These are phyloP conservation scores for Scelioninae gen. 1 DNA, from an alignment of 2,888 invertebrate species.

Conservation along the genomic window DNA sequence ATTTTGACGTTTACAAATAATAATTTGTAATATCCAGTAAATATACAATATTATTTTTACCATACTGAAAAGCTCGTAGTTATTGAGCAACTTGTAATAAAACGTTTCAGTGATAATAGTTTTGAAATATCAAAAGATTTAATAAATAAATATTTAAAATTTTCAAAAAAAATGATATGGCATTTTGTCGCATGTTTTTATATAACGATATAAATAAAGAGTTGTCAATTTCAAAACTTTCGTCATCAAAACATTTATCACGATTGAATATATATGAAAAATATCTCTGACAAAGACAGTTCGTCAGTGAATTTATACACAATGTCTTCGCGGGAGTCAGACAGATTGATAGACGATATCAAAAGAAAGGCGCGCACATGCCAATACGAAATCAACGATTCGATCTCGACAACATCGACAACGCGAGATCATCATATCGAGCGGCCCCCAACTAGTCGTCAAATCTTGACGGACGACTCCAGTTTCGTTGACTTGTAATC, in stretches of 20 bases:
- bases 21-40: no score
- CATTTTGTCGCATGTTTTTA: slow-evolving; percentile 1
- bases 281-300: slow-evolving; percentile 46
- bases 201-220: slow-evolving; percentile 26
- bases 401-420: slow-evolving; percentile 66
- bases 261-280: slow-evolving; percentile 28
- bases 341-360: slow-evolving; percentile 68
- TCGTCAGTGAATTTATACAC: slow-evolving; percentile 41
- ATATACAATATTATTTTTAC: no score
- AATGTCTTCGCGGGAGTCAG: slow-evolving; percentile 60
- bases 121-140: no score
- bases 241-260: slow-evolving; percentile 52
- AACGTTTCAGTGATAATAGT: background rate
- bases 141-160: no score
- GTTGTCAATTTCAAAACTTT: slow-evolving; percentile 50
- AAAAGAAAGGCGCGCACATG: slow-evolving; percentile 61
- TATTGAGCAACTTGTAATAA: no score
- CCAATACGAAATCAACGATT: slow-evolving; percentile 57
- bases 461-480: slow-evolving; percentile 54
- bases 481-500: slow-evolving; percentile 61
- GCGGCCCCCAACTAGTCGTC: slow-evolving; percentile 54
- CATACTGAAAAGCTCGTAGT: no score
- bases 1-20: no score
- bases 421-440: slow-evolving; percentile 67
- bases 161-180: no score